phyloP scores from a whole-genome alignment of 1,140 invertebrate species.

The Pantala flavescens region DNA sequence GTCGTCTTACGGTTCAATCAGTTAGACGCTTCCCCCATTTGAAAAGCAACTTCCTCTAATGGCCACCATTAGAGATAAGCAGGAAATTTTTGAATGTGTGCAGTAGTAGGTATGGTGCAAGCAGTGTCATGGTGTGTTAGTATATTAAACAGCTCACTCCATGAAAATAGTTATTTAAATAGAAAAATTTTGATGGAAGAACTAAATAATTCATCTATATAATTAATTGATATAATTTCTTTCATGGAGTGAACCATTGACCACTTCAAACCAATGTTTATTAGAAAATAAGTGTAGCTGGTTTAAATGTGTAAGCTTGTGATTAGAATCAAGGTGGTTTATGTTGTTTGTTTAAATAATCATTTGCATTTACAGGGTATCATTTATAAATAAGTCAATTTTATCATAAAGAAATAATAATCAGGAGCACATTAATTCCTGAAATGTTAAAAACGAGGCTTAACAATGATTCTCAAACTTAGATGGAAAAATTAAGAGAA shows the following conservation, averaged over 20 bases:
- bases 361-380: constrained; percentile 4
- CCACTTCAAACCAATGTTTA: not conserved
- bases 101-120: constrained; percentile 17
- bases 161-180: constrained; percentile 16
- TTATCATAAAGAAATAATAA: not conserved
- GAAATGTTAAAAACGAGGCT: not conserved
- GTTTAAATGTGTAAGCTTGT: constrained; percentile 6
- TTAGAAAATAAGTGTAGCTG: not conserved
- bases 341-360: not conserved
- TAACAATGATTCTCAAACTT: not conserved
- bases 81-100: constrained; percentile 15
- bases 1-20: constrained; percentile 18
- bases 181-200: not conserved
- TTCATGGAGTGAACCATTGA: not conserved
- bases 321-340: constrained; percentile 5
- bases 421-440: not conserved
- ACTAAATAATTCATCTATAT: not conserved
- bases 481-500: no score
- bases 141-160: constrained; percentile 21
- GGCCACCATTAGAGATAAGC: constrained; percentile 21
- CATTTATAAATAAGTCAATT: not conserved
- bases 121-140: constrained; percentile 21
- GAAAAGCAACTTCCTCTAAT: constrained; percentile 15
- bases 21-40: constrained; percentile 17
- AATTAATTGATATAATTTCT: not conserved